Base-by-base conservation (phyloP, 2,797 vertebrate species). In the Platalea minor region DNA sequence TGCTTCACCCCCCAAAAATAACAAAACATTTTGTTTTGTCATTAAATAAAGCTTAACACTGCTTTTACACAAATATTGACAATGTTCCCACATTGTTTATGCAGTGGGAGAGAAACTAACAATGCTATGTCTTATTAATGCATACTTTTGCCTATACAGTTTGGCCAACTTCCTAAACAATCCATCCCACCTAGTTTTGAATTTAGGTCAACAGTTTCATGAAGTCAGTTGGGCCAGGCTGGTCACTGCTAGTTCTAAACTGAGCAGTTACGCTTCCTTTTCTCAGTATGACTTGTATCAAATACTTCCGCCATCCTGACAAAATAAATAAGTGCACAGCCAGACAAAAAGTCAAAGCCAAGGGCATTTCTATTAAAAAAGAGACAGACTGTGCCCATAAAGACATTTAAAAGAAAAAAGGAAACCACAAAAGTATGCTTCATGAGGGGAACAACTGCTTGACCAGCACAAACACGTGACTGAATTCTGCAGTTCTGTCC, bases 11-110 rank as follows among this genome's bases (percentile, higher is more conserved):
- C 7, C 15, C 2, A 4, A 72, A 90, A 84, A 28, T 10, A 13
- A 28, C n/a, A 45, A 63, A 87, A 26, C 3, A 2, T 57, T 65
- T 89, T 90, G 33, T 37, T 81, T 56, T 51, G 19, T 21, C 50
- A 60, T 45, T 56, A 72, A 45, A 57, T 61, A 31, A 64, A 67
- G 33, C 65, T 92, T 69, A 82, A 83, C 18, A 4, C 11, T 29
- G n/a, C 31, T 54, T 54, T 85, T n/a, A 61, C 37, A 63, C 73
- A 94, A 95, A 92, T 90, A 92, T 73, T 92, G 80, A 91, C 69
- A 33, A 15, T 68, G 53, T 78, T 91, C 13, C 29, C 28, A 69
- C 37, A 39, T 31, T 7, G 7, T 50, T 79, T 61, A 45, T 35
- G 21, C 21, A 21, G 7, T 26, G 13, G 24, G 18, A 73, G 37